Percentiles rank a stretch among this genome's conserved stretches.
These are phyloP conservation scores for Drosophila mauritiana DNA, from an alignment of 1,140 invertebrate species.

Conservation along the genomic window DNA sequence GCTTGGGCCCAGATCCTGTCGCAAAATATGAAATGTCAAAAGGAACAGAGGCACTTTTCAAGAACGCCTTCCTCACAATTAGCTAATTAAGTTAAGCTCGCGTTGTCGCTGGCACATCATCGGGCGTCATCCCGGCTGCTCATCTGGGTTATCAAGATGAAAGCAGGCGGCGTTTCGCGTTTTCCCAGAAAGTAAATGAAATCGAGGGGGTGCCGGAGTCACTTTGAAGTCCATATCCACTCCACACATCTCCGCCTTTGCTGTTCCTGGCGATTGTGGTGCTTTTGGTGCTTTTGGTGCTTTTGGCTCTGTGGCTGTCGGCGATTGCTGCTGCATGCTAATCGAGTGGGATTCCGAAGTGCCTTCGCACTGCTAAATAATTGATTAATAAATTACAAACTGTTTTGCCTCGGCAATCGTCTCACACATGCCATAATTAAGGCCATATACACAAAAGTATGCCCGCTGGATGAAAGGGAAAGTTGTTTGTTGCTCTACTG, in stretches of 20 bases:
- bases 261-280: not conserved
- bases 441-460: not conserved
- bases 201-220: not conserved
- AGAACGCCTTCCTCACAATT: slow-evolving; percentile 25
- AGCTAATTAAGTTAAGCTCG: slow-evolving; percentile 36
- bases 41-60: not conserved
- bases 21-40: not conserved
- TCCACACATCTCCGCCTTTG: slow-evolving; percentile 11
- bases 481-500: not conserved
- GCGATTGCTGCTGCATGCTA: slow-evolving; percentile 36
- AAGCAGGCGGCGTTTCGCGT: slow-evolving; percentile 10
- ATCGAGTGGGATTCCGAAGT: slow-evolving; percentile 18
- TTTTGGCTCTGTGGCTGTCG: slow-evolving; percentile 7
- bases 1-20: not conserved
- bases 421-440: slow-evolving; percentile 26
- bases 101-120: slow-evolving; percentile 27
- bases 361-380: slow-evolving; percentile 28
- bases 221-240: slow-evolving; percentile 30
- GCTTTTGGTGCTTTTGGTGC: not conserved
- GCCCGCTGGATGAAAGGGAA: not conserved
- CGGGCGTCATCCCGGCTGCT: slow-evolving; percentile 31
- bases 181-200: slow-evolving; percentile 25
- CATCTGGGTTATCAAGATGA: slow-evolving; percentile 37
- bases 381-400: slow-evolving; percentile 48
- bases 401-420: slow-evolving; percentile 23